Percentiles rank a stretch among this genome's conserved stretches.
Conservation (phyloP, 2,113 vertebrate genomes). For the Oxyura jamaicensis region DNA sequence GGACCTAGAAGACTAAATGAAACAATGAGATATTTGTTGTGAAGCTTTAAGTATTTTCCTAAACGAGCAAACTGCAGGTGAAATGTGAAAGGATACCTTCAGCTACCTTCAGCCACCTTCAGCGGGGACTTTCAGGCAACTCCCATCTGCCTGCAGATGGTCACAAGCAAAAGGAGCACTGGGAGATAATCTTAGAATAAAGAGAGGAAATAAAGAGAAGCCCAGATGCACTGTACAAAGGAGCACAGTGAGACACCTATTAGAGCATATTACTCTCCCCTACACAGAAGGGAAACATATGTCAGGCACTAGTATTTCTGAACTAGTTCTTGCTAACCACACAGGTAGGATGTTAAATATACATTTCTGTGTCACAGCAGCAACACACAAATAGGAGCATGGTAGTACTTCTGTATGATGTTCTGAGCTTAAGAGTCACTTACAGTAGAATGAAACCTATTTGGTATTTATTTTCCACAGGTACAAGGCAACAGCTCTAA, state of each 20-base stretch:
- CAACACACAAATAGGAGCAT: not conserved
- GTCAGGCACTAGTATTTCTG: not conserved
- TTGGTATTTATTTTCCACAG: constrained; percentile 65
- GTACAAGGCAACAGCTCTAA: constrained; percentile 59
- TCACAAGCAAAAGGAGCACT: not conserved
- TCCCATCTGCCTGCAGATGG: not conserved
- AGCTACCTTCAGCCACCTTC: not conserved
- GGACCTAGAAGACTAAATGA: not conserved
- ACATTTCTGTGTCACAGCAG: not conserved
- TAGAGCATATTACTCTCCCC: constrained; percentile 7
- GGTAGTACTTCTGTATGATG: not conserved
- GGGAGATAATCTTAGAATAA: constrained; percentile 10
- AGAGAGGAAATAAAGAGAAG: constrained; percentile 33
- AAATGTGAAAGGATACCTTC: not conserved
- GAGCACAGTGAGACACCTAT: not conserved
- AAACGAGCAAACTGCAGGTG: not conserved
- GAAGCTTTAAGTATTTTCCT: not conserved
- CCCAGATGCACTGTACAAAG: constrained; percentile 17
- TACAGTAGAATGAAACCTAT: constrained; percentile 20
- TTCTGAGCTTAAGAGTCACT: constrained; percentile 60
- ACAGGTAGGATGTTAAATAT: constrained; percentile 29
- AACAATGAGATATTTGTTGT: constrained; percentile 25
- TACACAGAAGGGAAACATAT: not conserved
- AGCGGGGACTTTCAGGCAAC: not conserved
- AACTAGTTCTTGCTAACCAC: not conserved